phyloP scores from a whole-genome alignment of 2,797 vertebrate species.

The Onychomys leucogaster region DNA sequence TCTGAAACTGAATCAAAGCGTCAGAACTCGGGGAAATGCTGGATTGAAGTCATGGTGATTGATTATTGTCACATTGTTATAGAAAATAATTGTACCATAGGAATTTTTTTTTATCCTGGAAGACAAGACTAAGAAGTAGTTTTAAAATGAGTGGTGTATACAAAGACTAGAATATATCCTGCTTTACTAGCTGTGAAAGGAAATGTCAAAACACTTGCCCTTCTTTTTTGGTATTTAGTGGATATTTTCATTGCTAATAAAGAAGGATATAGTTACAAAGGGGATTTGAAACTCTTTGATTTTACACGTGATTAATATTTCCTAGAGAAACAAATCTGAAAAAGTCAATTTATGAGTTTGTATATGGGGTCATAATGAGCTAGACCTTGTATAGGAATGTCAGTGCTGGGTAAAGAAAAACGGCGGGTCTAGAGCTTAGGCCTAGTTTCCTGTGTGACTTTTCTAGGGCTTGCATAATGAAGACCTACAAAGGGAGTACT shows the following conservation, averaged over 20 bases:
- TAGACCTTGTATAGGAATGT: neutral
- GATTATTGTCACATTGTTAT: conserved; percentile 40
- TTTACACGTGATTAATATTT: conserved; percentile 33
- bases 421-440: neutral
- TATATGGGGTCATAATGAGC: neutral
- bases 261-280: conserved; percentile 31
- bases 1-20: neutral
- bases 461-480: neutral
- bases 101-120: conserved; percentile 6
- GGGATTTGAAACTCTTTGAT: neutral
- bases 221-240: conserved; percentile 50
- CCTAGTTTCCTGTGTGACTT: neutral
- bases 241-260: conserved; percentile 38
- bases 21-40: neutral
- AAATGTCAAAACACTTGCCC: conserved; percentile 26
- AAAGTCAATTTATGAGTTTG: conserved; percentile 4
- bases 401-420: neutral
- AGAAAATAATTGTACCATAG: conserved; percentile 12
- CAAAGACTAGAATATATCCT: conserved; percentile 26
- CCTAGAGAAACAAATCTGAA: neutral
- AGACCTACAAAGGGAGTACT: neutral
- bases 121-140: conserved; percentile 32
- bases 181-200: conserved; percentile 17
- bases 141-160: conserved; percentile 15
- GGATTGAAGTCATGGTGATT: neutral